A percentile compares a stretch with the other conserved stretches of the same genome.
These are phyloP conservation scores for Dicerorhinus sumatrensis DNA, from an alignment of 2,113 vertebrate genomes.

Conservation along the genomic window DNA sequence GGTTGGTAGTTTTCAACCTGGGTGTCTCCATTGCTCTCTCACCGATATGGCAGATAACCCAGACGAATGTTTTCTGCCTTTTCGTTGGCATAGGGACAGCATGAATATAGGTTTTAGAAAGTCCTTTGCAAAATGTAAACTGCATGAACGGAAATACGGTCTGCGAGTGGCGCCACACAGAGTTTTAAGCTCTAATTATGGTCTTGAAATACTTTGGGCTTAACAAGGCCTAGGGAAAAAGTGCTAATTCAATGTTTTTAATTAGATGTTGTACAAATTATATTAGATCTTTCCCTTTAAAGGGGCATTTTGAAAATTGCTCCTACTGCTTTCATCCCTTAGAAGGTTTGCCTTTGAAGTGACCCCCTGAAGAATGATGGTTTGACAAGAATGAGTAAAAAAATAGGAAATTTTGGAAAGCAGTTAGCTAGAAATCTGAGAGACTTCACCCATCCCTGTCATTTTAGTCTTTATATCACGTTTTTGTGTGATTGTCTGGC, in stretches of 20 bases:
- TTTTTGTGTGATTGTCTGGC: not conserved
- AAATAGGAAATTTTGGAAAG: slow-evolving; percentile 47
- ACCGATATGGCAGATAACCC: not conserved
- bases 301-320: slow-evolving; percentile 36
- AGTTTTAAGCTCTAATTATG: slow-evolving; percentile 49
- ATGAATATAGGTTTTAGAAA: slow-evolving; percentile 40
- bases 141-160: not conserved
- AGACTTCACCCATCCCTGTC: not conserved
- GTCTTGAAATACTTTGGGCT: slow-evolving; percentile 43
- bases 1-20: slow-evolving; percentile 37
- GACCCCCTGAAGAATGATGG: not conserved
- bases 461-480: slow-evolving; percentile 15
- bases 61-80: slow-evolving; percentile 15
- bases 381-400: slow-evolving; percentile 29
- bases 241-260: slow-evolving; percentile 12
- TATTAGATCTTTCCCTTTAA: slow-evolving; percentile 33
- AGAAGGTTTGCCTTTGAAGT: slow-evolving; percentile 2
- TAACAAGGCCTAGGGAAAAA: slow-evolving; percentile 1
- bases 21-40: not conserved
- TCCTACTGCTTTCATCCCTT: not conserved
- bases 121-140: slow-evolving; percentile 3
- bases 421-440: not conserved
- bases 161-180: not conserved
- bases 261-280: not conserved
- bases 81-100: not conserved